Conservation (phyloP, 2,113 vertebrate species). For the Sorex araneus region DNA sequence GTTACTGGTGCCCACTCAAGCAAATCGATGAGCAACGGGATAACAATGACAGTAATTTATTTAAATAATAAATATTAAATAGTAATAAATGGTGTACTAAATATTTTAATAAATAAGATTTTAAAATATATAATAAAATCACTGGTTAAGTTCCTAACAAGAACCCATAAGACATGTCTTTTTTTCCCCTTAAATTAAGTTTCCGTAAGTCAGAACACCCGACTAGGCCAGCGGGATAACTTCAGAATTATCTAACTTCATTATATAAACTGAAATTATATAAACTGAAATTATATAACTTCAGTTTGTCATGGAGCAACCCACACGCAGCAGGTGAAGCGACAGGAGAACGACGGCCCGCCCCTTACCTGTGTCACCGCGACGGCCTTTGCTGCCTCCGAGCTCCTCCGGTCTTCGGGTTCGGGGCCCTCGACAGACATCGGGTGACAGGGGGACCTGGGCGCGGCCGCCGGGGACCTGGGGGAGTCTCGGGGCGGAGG, state of each 20-base stretch:
- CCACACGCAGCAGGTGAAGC: no score
- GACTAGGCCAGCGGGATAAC: no score
- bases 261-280: no score
- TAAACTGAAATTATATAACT: no score
- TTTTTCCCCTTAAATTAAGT: neutral
- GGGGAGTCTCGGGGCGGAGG: conserved; percentile 75
- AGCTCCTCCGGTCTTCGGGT: conserved; percentile 88
- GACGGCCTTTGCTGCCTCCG: conserved; percentile 81
- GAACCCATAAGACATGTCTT: neutral
- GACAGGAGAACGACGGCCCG: neutral
- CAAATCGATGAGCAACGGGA: neutral
- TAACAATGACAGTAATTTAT: no score
- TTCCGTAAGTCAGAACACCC: no score
- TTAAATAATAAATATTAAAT: no score
- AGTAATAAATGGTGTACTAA: no score
- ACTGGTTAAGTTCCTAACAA: neutral
- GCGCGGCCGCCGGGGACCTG: conserved; percentile 85
- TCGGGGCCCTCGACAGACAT: conserved; percentile 96
- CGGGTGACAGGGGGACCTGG: conserved; percentile 92
- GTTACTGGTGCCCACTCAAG: no score
- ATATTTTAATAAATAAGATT: no score
- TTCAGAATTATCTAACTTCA: no score
- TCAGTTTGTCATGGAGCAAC: no score
- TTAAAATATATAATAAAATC: neutral
- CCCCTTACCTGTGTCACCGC: conserved; percentile 91